Conservation (phyloP, 2,888 invertebrate genomes). For the Atethmia centrago region DNA sequence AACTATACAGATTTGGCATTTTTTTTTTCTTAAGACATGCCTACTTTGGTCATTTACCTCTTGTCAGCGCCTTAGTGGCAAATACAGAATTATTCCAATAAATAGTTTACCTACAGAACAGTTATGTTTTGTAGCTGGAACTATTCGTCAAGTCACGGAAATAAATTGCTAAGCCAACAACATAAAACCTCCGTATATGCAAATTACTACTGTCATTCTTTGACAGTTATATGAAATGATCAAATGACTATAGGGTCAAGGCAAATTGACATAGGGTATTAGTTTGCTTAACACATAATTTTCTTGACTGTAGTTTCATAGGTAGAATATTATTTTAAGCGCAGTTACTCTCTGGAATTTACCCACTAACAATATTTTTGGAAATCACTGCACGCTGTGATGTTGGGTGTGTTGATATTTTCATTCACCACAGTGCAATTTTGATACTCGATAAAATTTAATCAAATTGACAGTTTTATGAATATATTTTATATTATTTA, state of each 20-base stretch:
- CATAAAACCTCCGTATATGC: neutral
- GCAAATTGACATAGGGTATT: neutral
- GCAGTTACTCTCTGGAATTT: slow-evolving; percentile 25
- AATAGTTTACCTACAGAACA: neutral
- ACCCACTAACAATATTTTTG: slow-evolving; percentile 45
- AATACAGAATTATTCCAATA: too few species aligned
- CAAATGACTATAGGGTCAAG: too few species aligned
- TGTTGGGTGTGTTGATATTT: slow-evolving; percentile 8
- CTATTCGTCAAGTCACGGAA: neutral
- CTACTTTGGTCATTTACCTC: too few species aligned
- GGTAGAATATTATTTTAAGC: slow-evolving; percentile 13
- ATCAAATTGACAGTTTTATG: neutral
- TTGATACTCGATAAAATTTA: neutral
- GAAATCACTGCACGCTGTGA: slow-evolving; percentile 28
- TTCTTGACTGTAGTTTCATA: neutral
- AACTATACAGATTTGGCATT: too few species aligned
- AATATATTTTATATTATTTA: neutral
- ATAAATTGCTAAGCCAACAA: neutral
- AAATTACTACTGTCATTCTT: too few species aligned
- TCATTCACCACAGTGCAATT: slow-evolving; percentile 2
- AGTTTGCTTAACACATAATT: neutral
- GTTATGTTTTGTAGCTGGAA: neutral
- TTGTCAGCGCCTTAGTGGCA: too few species aligned
- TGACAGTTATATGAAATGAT: too few species aligned
- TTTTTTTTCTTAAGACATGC: too few species aligned